Base-by-base conservation (phyloP, 2,797 vertebrate genomes). In the Falco naumanni region DNA sequence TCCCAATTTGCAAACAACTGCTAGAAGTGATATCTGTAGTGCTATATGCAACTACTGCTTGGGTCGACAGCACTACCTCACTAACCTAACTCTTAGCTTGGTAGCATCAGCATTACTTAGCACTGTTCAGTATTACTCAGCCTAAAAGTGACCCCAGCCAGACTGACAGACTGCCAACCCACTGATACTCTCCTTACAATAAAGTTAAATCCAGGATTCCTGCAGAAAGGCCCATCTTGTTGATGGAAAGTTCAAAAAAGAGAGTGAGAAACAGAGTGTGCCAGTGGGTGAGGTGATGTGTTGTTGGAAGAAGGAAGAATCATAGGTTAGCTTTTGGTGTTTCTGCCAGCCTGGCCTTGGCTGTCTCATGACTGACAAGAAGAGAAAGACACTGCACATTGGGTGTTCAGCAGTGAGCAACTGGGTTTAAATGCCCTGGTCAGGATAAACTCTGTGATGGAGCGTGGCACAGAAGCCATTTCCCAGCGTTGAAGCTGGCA, bases 171-270 rank as follows among this genome's bases (percentile, higher is more conserved):
- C 22, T 50, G 47, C 34, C 60, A 63, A 34, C 9, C 8, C 4
- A 0, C 25, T 37, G 3, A 43, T 48, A n/a, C 0, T 0, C 20
- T 80, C 28, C 37, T 80, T 69, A 10, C 6, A 77, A 28, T 11
- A 37, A 68, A 57, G n/a, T 50, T 39, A 61, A 65, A 68, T 16
- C 16, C 19, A 26, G 10, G 29, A 50, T 54, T 89, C 51, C 20
- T 25, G 11, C 18, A 59, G 34, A 54, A 81, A 63, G 53, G 53
- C 18, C 11, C 15, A 22, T 61, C 18, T 56, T 54, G 9, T 53
- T 85, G 25, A 72, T 4, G 51, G 34, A 54, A 34, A 50, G 43
- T 37, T 60, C 18, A 65, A 60, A 61, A 90, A 75, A 81, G 29
- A 25, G 31, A 54, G 21, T 17, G 39, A 70, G 29, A 66, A 51